Conservation (phyloP, 1,140 invertebrate genomes). For the Tenebrio molitor region DNA sequence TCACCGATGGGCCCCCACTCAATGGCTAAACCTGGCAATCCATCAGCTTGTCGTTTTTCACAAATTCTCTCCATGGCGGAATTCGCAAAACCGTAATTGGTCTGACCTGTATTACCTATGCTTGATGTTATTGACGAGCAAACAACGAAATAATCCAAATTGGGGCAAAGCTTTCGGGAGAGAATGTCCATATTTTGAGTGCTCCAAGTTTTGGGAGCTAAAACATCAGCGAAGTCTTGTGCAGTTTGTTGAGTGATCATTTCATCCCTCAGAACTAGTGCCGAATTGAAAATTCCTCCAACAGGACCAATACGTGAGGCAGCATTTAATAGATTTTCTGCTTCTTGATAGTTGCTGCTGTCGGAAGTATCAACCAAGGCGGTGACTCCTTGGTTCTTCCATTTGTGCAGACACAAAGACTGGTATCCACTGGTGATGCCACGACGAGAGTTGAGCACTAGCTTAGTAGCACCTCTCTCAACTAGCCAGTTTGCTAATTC, state of each 20-base stretch:
- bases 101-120: slow-evolving; percentile 83
- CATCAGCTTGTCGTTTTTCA: slow-evolving; percentile 67
- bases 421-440: slow-evolving; percentile 82
- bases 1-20: slow-evolving; percentile 75
- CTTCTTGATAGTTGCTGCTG: slow-evolving; percentile 67
- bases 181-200: slow-evolving; percentile 68
- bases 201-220: neutral
- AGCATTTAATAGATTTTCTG: slow-evolving; percentile 71
- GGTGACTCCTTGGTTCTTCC: slow-evolving; percentile 65
- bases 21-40: slow-evolving; percentile 71
- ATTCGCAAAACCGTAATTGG: slow-evolving; percentile 80
- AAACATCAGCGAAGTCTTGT: neutral
- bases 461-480: slow-evolving; percentile 75
- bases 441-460: slow-evolving; percentile 79
- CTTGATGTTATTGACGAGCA: slow-evolving; percentile 86
- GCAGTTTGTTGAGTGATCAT: neutral
- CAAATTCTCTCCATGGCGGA: slow-evolving; percentile 74
- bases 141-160: slow-evolving; percentile 70
- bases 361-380: slow-evolving; percentile 68
- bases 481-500: slow-evolving; percentile 85
- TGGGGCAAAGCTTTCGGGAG: slow-evolving; percentile 29
- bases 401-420: slow-evolving; percentile 66
- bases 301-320: slow-evolving; percentile 74
- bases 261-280: neutral
- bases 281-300: slow-evolving; percentile 71